Evolutionary conservation across 2,797 vertebrate genomes (phyloP).

Genomic region (Microcaecilia unicolor): DNA sequence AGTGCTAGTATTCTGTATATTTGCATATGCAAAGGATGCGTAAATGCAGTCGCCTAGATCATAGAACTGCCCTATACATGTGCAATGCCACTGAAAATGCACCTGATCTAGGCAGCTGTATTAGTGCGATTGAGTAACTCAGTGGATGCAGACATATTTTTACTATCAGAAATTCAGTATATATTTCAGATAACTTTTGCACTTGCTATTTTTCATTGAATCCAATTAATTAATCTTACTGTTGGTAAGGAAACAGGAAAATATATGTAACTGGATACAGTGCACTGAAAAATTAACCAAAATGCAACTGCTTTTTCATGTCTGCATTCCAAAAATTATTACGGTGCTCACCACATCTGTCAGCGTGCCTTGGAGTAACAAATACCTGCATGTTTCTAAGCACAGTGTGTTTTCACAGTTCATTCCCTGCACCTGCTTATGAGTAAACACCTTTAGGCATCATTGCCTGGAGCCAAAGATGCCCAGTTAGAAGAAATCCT

Average conservation of each 20-base stretch:
- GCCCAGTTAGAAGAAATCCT: neutral
- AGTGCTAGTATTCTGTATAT: no score
- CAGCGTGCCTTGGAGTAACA: conserved; percentile 10
- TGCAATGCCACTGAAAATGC: no score
- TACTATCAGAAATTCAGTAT: no score
- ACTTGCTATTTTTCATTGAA: conserved; percentile 29
- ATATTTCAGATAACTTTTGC: no score
- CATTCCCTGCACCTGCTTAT: conserved; percentile 6
- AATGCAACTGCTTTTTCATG: conserved; percentile 21
- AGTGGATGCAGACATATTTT: no score
- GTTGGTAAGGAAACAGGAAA: conserved; percentile 19
- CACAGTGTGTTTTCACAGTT: conserved; percentile 6
- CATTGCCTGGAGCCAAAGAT: conserved; percentile 1
- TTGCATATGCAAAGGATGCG: no score
- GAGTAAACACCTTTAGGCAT: conserved; percentile 10
- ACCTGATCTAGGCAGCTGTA: no score
- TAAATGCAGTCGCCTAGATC: no score
- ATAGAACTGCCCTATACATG: no score
- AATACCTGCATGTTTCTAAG: conserved; percentile 9
- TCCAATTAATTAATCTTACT: conserved; percentile 36
- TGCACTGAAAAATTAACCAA: conserved; percentile 25
- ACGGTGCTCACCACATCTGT: conserved; percentile 6
- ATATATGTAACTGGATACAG: conserved; percentile 15
- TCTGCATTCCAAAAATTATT: conserved; percentile 27
- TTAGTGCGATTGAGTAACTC: no score